Conservation (phyloP, 2,797 vertebrate genomes). For the Brachyalestes nurse region DNA sequence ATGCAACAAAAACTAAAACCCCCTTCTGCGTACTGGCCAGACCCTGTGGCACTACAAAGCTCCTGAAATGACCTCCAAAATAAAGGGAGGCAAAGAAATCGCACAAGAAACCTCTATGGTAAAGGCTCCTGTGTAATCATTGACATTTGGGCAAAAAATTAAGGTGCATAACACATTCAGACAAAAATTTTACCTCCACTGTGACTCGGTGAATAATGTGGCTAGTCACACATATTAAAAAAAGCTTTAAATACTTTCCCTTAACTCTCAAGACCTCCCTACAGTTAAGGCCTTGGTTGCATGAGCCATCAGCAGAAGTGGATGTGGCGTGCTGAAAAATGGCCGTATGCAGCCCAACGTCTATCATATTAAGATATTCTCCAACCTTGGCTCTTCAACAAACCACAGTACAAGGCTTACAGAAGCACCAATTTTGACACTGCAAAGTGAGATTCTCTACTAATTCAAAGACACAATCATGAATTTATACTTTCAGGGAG, state of each 20-base stretch:
- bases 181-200: conserved; percentile 30
- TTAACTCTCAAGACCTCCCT: conserved; percentile 13
- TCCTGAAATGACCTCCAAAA: conserved; percentile 24
- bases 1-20: conserved; percentile 60
- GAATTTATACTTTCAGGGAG: conserved; percentile 25
- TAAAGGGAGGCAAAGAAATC: conserved; percentile 18
- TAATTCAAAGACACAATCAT: conserved; percentile 10
- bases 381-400: neutral
- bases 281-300: conserved; percentile 36
- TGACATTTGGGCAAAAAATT: conserved; percentile 43
- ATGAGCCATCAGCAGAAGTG: conserved; percentile 37
- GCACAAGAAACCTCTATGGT: conserved; percentile 8
- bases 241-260: conserved; percentile 18
- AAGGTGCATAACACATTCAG: conserved; percentile 55
- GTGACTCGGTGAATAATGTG: conserved; percentile 19
- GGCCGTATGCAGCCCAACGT: conserved; percentile 12
- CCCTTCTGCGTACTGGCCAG: conserved; percentile 68
- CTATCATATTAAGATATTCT: conserved; percentile 19
- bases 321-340: conserved; percentile 11
- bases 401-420: conserved; percentile 8
- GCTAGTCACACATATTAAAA: conserved; percentile 19
- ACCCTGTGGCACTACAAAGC: conserved; percentile 60
- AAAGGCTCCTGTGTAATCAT: conserved; percentile 34
- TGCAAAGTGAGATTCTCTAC: neutral
- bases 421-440: conserved; percentile 13